Base-by-base conservation (phyloP, 1,140 invertebrate genomes). In the Drosophila ohnishii region DNA sequence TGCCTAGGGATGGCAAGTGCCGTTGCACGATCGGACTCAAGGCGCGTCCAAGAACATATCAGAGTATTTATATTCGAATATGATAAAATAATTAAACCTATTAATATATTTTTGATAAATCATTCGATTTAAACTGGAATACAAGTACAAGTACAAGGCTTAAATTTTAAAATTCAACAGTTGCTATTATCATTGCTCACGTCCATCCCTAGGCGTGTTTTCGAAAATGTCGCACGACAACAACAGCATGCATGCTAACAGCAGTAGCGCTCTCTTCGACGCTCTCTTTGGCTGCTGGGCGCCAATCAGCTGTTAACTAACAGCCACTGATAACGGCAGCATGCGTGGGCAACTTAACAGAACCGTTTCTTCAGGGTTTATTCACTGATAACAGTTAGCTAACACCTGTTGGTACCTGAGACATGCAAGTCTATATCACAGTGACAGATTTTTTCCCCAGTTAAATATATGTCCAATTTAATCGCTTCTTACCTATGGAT, bases 191-290 rank as follows among this genome's bases (percentile, higher is more conserved):
- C 28, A 50, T 4, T 16, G n/a, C 10, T 19, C 50, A 35, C 6
- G 50, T 14, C 51, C 51, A 55, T 37, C 51, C 25, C 51, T 37
- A 35, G 13, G 14, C 32, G 34, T 55, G 51, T 37, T 37, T 53
- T 55, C 51, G 34, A 37, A 53, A 53, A 22, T 53, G 16, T 53
- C 16, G 19, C 50, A 22, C 50, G 32, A 35, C 50, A 53, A 14
- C 16, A 14, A 35, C 50, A 53, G 9, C 16, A 14, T 22, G 13
- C 34, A 10, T 19, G 13, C n/a, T 55, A 37, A 55, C 51, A 55
- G 34, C 34, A 10, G 19, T n/a, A 8, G 11, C 16, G 2, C 34
- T 55, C 34, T 55, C 19, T 32, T 37, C 8, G 14, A n/a, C 1
- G 8, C 34, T 55, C 51, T 37, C 51, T 22, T 35, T n/a, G 34